phyloP scores from a whole-genome alignment of 2,113 vertebrate genomes.

The Saimiri boliviensis region DNA sequence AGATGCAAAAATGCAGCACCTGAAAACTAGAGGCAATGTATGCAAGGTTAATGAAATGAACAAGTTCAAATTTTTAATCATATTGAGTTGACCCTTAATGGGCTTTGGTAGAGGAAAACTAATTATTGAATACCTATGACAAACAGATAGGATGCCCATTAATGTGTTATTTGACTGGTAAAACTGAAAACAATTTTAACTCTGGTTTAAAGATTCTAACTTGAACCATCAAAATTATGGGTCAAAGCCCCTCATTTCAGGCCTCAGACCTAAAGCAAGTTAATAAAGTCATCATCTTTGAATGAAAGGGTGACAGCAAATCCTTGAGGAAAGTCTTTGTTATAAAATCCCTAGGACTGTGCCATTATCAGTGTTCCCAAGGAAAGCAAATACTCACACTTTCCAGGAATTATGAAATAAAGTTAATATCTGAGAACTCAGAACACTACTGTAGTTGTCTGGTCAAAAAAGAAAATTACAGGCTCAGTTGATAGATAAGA shows the following conservation, averaged over 20 bases:
- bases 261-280: neutral
- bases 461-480: neutral
- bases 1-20: neutral
- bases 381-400: neutral
- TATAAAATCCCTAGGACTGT: neutral
- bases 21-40: neutral
- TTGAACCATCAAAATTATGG: neutral
- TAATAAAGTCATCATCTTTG: neutral
- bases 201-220: neutral
- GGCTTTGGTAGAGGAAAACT: neutral
- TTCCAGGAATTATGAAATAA: neutral
- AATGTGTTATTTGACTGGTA: neutral
- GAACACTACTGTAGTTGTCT: neutral
- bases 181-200: constrained; percentile 3
- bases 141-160: neutral
- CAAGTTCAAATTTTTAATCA: neutral
- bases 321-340: neutral
- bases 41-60: neutral
- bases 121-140: neutral
- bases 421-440: neutral
- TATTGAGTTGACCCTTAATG: neutral
- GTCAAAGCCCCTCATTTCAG: neutral
- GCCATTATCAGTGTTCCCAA: neutral
- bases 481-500: neutral
- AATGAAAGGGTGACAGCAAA: neutral